phyloP scores from a whole-genome alignment of 2,888 invertebrate genomes.

The Stenchaetothrips biformis region DNA sequence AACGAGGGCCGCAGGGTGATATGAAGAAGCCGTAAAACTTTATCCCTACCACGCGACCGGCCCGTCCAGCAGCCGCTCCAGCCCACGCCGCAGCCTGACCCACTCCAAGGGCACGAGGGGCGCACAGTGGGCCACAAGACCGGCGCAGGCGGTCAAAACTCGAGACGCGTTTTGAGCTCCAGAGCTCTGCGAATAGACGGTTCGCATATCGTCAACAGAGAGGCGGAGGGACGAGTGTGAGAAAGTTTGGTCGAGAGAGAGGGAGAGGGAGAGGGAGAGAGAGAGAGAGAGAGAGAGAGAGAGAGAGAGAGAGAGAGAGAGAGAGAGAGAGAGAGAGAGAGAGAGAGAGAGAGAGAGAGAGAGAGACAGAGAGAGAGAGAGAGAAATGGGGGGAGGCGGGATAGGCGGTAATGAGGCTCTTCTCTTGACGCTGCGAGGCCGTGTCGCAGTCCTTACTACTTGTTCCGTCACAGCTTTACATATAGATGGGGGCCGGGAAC shows the following conservation, averaged over 20 bases:
- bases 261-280: slow-evolving; percentile 28
- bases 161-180: too few species aligned
- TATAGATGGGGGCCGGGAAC: neutral
- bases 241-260: slow-evolving; percentile 35
- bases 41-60: too few species aligned
- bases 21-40: too few species aligned
- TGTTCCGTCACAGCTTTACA: slow-evolving; percentile 8
- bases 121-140: too few species aligned
- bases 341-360: slow-evolving; percentile 28
- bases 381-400: neutral
- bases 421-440: neutral
- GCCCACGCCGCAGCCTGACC: too few species aligned
- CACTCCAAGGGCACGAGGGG: too few species aligned
- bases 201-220: neutral
- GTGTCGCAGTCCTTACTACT: neutral
- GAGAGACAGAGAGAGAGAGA: neutral
- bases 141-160: too few species aligned
- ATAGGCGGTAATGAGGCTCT: slow-evolving; percentile 27
- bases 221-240: slow-evolving; percentile 27
- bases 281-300: slow-evolving; percentile 9
- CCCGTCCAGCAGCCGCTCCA: too few species aligned
- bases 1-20: too few species aligned
- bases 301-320: slow-evolving; percentile 31
- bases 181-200: too few species aligned
- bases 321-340: slow-evolving; percentile 32